Conservation (phyloP, 2,888 invertebrate genomes). For the Troides helena region DNA sequence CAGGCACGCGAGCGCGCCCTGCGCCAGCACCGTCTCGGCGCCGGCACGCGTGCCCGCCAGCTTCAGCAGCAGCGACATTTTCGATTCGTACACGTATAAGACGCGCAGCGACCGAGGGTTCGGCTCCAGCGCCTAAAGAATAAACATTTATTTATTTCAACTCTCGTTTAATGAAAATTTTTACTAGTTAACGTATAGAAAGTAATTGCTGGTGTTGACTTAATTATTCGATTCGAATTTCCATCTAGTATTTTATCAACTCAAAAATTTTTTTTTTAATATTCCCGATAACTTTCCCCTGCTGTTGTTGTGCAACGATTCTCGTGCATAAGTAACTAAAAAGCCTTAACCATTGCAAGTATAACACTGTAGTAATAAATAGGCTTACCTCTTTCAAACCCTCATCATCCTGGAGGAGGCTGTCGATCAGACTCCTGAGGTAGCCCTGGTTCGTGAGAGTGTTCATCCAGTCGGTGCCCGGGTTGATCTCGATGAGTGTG, state of each 20-base stretch:
- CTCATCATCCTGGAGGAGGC: conserved; percentile 87
- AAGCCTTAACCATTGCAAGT: no score
- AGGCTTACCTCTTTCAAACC: conserved; percentile 77
- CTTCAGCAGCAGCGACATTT: conserved; percentile 88
- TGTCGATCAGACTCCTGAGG: conserved; percentile 90
- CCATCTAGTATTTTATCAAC: no score
- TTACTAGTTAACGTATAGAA: no score
- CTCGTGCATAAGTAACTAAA: no score
- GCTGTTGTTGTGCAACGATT: no score
- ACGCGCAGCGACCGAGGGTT: conserved; percentile 85
- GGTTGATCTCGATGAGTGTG: conserved; percentile 87
- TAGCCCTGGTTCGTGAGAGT: conserved; percentile 82
- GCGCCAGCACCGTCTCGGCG: conserved; percentile 85
- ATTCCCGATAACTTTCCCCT: no score
- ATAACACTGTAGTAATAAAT: neutral
- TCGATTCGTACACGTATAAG: conserved; percentile 92
- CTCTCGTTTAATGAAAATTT: no score
- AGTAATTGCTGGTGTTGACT: no score
- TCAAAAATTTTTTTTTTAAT: no score
- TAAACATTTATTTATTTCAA: no score
- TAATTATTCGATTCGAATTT: no score
- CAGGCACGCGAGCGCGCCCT: conserved; percentile 84
- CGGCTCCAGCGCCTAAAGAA: conserved; percentile 79
- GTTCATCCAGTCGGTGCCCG: conserved; percentile 80
- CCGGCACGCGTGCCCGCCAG: conserved; percentile 85